Percentiles rank a stretch among this genome's conserved stretches.
phyloP scores from a whole-genome alignment of 2,113 vertebrate species.

The Rousettus leschenaultii region DNA sequence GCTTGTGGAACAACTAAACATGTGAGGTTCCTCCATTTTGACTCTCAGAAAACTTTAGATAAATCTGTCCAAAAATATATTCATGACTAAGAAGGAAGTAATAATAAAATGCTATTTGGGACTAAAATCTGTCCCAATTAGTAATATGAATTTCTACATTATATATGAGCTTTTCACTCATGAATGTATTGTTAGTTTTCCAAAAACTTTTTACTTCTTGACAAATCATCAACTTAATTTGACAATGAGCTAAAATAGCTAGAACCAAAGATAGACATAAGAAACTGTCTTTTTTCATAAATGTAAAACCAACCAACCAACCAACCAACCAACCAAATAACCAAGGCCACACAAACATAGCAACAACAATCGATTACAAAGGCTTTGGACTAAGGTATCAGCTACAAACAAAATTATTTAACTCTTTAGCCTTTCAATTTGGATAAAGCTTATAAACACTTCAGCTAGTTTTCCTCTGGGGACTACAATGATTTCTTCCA shows the following conservation, averaged over 20 bases:
- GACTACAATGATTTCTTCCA: background rate
- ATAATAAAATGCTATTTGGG: slow-evolving; percentile 26
- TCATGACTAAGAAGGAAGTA: slow-evolving; percentile 3
- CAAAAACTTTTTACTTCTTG: background rate
- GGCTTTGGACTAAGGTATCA: background rate
- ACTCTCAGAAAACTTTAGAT: slow-evolving; percentile 38
- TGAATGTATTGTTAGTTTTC: background rate
- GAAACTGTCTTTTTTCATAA: background rate
- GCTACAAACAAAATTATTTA: background rate
- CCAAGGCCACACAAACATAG: background rate
- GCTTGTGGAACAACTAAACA: background rate
- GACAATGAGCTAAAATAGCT: background rate
- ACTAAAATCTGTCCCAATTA: background rate
- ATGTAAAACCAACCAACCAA: background rate
- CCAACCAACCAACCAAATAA: background rate
- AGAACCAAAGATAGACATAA: background rate
- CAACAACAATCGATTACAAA: background rate
- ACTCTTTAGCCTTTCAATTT: background rate
- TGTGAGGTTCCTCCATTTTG: background rate
- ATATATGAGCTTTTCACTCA: background rate
- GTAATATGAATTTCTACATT: background rate
- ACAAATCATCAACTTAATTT: background rate
- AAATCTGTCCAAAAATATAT: background rate
- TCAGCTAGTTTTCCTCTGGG: background rate
- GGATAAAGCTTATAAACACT: background rate